Conservation (phyloP, 2,113 vertebrate genomes). For the Tragelaphus imberbis region DNA sequence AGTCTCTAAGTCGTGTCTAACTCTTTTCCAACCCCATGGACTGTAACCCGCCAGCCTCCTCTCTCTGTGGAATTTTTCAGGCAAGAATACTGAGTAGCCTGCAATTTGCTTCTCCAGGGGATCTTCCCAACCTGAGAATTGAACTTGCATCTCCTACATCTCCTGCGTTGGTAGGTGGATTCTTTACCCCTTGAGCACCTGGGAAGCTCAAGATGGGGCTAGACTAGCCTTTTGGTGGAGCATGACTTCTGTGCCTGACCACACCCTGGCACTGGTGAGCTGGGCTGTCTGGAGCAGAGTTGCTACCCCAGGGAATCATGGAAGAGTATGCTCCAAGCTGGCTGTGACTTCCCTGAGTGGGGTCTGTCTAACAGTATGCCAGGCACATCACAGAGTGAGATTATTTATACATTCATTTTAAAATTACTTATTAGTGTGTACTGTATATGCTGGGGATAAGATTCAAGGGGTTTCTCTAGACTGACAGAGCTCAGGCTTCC, state of each 20-base stretch:
- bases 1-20: not conserved
- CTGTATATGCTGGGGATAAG: not conserved
- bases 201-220: not conserved
- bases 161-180: rapidly evolving
- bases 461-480: not conserved
- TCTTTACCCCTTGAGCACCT: not conserved
- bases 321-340: not conserved
- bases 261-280: not conserved
- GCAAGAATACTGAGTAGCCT: not conserved
- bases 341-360: not conserved
- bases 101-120: not conserved
- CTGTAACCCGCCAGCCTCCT: not conserved
- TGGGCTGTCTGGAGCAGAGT: not conserved
- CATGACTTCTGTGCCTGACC: not conserved
- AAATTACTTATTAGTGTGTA: not conserved
- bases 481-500: not conserved
- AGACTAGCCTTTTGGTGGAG: not conserved
- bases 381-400: not conserved
- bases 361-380: not conserved
- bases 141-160: not conserved
- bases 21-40: not conserved
- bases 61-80: rapidly evolving
- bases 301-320: not conserved
- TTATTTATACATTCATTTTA: not conserved
- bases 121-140: not conserved